Base-by-base conservation (phyloP, 1,140 invertebrate genomes). In the Copidosoma floridanum region DNA sequence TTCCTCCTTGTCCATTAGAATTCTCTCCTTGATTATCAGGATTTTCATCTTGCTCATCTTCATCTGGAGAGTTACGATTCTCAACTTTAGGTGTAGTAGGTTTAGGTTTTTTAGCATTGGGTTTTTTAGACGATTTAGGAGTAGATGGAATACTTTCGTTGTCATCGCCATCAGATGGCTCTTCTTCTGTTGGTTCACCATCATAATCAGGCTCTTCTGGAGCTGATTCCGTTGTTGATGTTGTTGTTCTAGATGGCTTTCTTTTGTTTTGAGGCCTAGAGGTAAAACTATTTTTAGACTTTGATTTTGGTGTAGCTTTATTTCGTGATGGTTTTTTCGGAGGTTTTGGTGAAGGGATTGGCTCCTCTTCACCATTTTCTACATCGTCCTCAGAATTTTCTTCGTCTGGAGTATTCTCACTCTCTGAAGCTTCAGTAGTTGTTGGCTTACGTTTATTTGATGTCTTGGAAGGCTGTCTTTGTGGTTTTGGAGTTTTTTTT, bases 391-490 rank as follows among this genome's bases (percentile, higher is more conserved):
- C 50, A 11, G 41, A 3, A 24, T 18, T 4, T n/a, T 59, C 57
- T 27, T 60, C 57, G 11, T 46, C 43, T 46, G 18, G 8, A 10
- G 43, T 8, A 7, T 18, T 6, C 0, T 35, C 23, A 7, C 52
- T 48, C 2, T 43, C 26, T 44, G n/a, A 16, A 46, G 47, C 47
- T 21, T 23, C 16, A 12, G 21, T 8, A 3, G 35, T 51, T 1
- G 57, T 58, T 3, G 57, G 18, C 23, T 44, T 58, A 3, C 27
- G 48, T 50, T 38, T 23, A 16, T 41, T 57, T 5, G 26, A 21
- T 27, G 32, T 12, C n/a, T 23, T 38, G 20, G 14, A 18, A 20
- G 5, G 3, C 26, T 46, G 1, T 46, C 26, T 46, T 21, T 21
- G 20, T 7, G 11, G 18, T 29, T 32, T 50, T 52, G 48, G 46